These are phyloP conservation scores for Lordiphosa andalusiaca DNA, from an alignment of 2,888 invertebrate species.

Conservation along the genomic window DNA sequence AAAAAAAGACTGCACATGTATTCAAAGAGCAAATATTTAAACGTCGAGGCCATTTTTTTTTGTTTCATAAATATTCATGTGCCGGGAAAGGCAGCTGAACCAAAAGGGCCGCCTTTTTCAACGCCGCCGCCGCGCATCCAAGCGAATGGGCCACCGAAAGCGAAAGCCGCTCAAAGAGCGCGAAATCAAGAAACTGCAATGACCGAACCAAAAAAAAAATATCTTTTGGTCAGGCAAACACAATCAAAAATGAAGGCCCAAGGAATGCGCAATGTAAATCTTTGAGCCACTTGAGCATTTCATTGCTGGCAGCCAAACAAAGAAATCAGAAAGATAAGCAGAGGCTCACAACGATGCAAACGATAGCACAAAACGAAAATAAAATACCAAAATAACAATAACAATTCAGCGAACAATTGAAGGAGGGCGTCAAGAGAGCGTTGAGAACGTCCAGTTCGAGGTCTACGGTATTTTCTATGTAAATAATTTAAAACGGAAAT, in stretches of 20 bases:
- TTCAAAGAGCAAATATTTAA: slow-evolving; percentile 33
- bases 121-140: slow-evolving; percentile 32
- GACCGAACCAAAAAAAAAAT: slow-evolving; percentile 11
- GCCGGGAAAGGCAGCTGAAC: slow-evolving; percentile 14
- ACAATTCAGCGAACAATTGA: slow-evolving; percentile 50
- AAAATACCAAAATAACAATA: slow-evolving; percentile 24
- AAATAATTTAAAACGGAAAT: slow-evolving; percentile 70
- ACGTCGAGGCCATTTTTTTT: slow-evolving; percentile 4
- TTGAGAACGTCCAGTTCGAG: slow-evolving; percentile 5
- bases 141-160: slow-evolving; percentile 60
- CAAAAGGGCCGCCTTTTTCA: slow-evolving; percentile 13
- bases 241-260: slow-evolving; percentile 27
- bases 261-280: slow-evolving; percentile 40
- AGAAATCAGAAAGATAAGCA: slow-evolving; percentile 46
- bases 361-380: too few relatives aligned
- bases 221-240: not conserved
- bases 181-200: slow-evolving; percentile 45
- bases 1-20: slow-evolving; percentile 13
- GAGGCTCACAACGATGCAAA: slow-evolving; percentile 12
- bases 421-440: slow-evolving; percentile 26
- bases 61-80: slow-evolving; percentile 1
- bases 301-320: slow-evolving; percentile 38
- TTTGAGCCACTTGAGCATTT: slow-evolving; percentile 41
- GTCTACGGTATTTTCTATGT: slow-evolving; percentile 57
- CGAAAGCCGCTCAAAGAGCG: slow-evolving; percentile 37